Evolutionary conservation across 2,797 vertebrate species (phyloP), one percentile per base, ranked within the genome.

Genomic region (Anabas testudineus): DNA sequence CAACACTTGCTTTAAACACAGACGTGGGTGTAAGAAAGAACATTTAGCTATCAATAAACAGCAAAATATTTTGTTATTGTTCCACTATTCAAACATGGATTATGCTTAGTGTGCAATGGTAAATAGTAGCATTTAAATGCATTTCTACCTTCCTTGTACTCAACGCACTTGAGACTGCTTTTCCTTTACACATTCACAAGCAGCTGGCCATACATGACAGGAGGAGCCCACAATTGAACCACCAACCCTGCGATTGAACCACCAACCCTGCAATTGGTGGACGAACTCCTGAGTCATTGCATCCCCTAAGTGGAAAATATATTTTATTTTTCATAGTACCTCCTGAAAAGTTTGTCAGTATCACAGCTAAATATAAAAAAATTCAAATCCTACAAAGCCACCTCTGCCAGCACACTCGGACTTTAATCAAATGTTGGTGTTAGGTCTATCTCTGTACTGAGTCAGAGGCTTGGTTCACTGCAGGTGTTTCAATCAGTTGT

Each of bases 401-500:
- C 74, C 66, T 82, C 62, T 76, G 60, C 67, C 21, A 53, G 63
- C 69, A 60, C 52, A 52, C 64, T 73, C 75, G 76, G 62, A 62
- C 67, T 78, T 78, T 80, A 90, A 87, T 90, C 80, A 82, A 67
- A 67, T 26, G 51, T 55, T 60, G 75, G 43, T 66, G 63, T 80
- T 63, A 45, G 60, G 81, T 78, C 45, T 71, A 16, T 67, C 60
- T 81, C 57, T 59, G 78, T 36, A 34, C 37, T 4, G 66, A 76
- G 49, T 43, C 18, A 28, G 67, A 62, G 70, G 57, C 74, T 69
- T 19, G 72, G 65, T 64, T 85, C 74, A 46, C 84, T 80, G 85
- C 91, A 90, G 90, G 88, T 89, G 87, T 86, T 88, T 90, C 78
- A 77, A 61, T 81, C 80, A 84, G 82, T 80, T 51, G 81, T 77